These are phyloP conservation scores for Caenorhabditis brenneri DNA, from an alignment of 1,140 invertebrate genomes.

Conservation along the genomic window DNA sequence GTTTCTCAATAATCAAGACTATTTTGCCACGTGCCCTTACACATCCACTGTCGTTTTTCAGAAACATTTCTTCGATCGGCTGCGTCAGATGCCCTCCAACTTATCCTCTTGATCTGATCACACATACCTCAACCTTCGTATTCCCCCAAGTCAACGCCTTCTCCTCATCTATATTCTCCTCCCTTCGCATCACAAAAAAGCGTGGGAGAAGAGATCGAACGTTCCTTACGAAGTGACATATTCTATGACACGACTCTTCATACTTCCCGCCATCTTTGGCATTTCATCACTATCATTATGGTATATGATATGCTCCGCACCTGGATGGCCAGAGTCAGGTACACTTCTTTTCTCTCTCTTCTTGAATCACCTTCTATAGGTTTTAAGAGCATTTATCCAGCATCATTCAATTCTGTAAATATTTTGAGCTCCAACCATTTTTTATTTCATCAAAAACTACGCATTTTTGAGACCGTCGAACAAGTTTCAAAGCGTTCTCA, in stretches of 20 bases:
- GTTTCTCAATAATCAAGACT: neutral
- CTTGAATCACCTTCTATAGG: too few species aligned
- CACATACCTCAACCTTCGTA: conserved; percentile 42
- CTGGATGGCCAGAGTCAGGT: conserved; percentile 63
- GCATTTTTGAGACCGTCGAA: too few species aligned
- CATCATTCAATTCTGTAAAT: too few species aligned
- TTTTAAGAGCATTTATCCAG: too few species aligned
- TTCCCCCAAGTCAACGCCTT: conserved; percentile 14
- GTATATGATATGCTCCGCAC: conserved; percentile 64
- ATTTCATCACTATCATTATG: conserved; percentile 64
- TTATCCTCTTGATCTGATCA: conserved; percentile 32
- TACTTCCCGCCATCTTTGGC: conserved; percentile 68
- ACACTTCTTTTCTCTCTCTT: conserved; percentile 45
- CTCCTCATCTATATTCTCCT: conserved; percentile 41
- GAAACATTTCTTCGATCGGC: conserved; percentile 33
- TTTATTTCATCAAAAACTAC: too few species aligned
- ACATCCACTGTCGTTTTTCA: neutral
- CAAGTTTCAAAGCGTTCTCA: too few species aligned
- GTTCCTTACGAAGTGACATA: neutral
- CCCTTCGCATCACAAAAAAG: conserved; percentile 23
- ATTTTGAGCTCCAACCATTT: too few species aligned
- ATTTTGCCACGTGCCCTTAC: conserved; percentile 21
- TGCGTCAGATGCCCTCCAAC: conserved; percentile 36
- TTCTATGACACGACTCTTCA: conserved; percentile 67
- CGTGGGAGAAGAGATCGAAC: conserved; percentile 37